Conservation (phyloP, 1,140 invertebrate species). For the Notospermus geniculatus region DNA sequence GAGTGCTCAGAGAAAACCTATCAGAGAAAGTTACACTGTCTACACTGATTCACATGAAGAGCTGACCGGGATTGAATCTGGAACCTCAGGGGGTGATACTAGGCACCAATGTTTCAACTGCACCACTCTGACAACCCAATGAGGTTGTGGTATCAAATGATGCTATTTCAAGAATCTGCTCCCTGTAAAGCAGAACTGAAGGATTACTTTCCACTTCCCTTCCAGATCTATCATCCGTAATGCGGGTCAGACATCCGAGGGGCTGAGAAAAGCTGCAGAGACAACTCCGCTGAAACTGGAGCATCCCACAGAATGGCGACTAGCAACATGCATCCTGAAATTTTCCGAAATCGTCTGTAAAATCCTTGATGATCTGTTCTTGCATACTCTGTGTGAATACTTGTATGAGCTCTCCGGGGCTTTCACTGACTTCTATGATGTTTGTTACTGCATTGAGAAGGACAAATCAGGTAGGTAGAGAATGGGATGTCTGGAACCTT, state of each 20-base stretch:
- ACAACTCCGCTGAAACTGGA: conserved; percentile 67
- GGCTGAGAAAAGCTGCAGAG: conserved; percentile 59
- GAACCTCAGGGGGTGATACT: too few species aligned
- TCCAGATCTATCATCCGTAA: conserved; percentile 46
- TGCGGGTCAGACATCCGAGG: conserved; percentile 61
- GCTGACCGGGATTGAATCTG: too few species aligned
- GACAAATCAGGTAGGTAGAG: conserved; percentile 42
- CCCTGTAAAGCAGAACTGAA: too few species aligned
- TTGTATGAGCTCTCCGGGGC: conserved; percentile 89
- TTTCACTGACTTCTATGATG: conserved; percentile 97
- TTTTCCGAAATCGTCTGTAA: conserved; percentile 86
- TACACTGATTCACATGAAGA: too few species aligned
- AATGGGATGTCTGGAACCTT: too few species aligned
- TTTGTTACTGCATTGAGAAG: conserved; percentile 96
- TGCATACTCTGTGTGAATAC: conserved; percentile 93
- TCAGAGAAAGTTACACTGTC: too few species aligned
- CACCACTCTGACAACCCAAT: too few species aligned
- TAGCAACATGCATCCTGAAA: conserved; percentile 76
- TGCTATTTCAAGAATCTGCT: too few species aligned
- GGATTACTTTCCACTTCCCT: too few species aligned
- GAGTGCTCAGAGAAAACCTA: too few species aligned
- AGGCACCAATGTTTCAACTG: too few species aligned
- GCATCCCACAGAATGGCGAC: conserved; percentile 92
- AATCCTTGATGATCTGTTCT: conserved; percentile 78
- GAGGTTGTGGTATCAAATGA: too few species aligned